Conservation (phyloP, 64 coral and sea anemone genomes). For the Montipora sp. region DNA sequence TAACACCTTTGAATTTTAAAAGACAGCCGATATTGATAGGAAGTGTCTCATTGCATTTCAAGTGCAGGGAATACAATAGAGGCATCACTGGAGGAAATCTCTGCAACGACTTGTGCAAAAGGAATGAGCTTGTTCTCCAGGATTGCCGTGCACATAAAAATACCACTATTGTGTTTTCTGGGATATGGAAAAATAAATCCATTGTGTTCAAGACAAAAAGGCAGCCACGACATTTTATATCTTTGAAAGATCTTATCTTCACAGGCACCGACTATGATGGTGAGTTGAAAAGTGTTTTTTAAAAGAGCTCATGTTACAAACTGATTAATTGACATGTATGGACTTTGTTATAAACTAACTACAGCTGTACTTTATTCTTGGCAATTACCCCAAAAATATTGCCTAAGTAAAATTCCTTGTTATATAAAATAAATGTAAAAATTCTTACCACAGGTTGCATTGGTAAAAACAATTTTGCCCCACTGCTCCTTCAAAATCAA, state of each 20-base stretch:
- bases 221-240: constrained; percentile 57
- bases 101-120: constrained; percentile 87
- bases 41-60: background rate
- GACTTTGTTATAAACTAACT: too few relatives aligned
- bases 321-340: too few relatives aligned
- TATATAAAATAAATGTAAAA: too few relatives aligned
- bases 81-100: constrained; percentile 84
- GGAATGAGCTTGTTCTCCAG: constrained; percentile 38
- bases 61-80: constrained; percentile 77
- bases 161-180: constrained; percentile 84
- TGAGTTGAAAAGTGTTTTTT: background rate
- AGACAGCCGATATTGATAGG: too few relatives aligned
- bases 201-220: constrained; percentile 91
- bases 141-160: constrained; percentile 89
- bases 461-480: too few relatives aligned
- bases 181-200: constrained; percentile 63
- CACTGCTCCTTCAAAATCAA: too few relatives aligned
- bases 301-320: too few relatives aligned
- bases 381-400: too few relatives aligned
- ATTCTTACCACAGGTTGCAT: too few relatives aligned
- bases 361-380: too few relatives aligned
- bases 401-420: too few relatives aligned
- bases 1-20: too few relatives aligned
- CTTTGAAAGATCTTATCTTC: constrained; percentile 18
- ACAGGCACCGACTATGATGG: constrained; percentile 51